phyloP scores from a whole-genome alignment of 2,113 vertebrate species.

The Acrocephalus kingi region DNA sequence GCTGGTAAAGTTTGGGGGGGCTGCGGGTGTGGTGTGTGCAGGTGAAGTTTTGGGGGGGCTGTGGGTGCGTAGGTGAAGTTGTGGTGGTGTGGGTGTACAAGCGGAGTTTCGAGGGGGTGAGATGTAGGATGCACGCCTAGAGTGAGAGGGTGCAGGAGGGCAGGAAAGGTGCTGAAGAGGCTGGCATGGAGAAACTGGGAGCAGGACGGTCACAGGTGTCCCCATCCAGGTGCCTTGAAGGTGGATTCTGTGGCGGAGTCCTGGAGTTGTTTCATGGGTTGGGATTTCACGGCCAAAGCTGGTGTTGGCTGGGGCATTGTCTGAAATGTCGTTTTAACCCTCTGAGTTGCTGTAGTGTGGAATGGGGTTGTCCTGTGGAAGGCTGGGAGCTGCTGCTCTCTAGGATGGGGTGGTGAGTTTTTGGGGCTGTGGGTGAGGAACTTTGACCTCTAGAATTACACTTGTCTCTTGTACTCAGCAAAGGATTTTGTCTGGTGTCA shows the following conservation, averaged over 20 bases:
- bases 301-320: accelerated
- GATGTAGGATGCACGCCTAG: not conserved
- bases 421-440: not conserved
- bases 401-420: not conserved
- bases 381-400: not conserved
- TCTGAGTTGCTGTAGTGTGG: accelerated
- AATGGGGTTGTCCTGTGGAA: not conserved
- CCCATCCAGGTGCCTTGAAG: accelerated
- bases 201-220: accelerated
- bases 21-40: not conserved
- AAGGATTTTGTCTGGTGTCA: not conserved
- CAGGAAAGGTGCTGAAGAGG: not conserved
- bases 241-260: not conserved
- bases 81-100: too few species aligned
- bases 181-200: accelerated
- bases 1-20: not conserved
- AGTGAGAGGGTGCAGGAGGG: too few species aligned
- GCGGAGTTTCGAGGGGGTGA: not conserved
- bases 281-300: not conserved
- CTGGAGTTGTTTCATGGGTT: accelerated
- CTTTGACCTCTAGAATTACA: not conserved
- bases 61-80: accelerated
- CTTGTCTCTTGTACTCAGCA: accelerated
- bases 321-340: not conserved
- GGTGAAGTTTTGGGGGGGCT: not conserved